phyloP scores from a whole-genome alignment of 2,797 vertebrate genomes.

The Molossus molossus region DNA sequence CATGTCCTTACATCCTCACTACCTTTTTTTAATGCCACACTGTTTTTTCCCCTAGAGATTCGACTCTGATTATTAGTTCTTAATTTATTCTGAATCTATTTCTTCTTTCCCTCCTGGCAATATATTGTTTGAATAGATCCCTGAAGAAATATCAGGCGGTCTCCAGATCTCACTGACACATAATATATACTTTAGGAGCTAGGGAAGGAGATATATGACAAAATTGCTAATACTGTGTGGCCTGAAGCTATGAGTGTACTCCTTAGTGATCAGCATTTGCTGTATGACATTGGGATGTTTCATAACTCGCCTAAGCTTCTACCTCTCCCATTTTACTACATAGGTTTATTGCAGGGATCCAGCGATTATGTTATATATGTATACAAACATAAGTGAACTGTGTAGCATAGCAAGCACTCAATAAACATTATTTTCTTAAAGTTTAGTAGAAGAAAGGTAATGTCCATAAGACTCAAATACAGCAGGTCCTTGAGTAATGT shows the following conservation, averaged over 20 bases:
- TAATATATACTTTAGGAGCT: not conserved
- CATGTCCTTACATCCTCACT: not conserved
- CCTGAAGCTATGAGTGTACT: not conserved
- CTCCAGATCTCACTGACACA: not conserved
- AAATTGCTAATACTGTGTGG: not conserved
- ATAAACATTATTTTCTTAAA: conserved; percentile 6
- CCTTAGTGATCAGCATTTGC: not conserved
- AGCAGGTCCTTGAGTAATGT: not conserved
- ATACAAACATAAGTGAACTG: not conserved
- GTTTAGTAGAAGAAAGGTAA: not conserved
- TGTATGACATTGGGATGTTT: not conserved
- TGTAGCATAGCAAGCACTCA: not conserved
- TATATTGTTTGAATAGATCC: not conserved
- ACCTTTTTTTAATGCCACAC: not conserved
- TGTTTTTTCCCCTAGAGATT: not conserved
- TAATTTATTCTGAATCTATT: conserved; percentile 11
- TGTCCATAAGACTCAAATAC: not conserved
- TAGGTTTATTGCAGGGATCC: not conserved
- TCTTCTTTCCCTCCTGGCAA: not conserved
- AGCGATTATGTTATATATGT: not conserved
- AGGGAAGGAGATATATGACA: not conserved
- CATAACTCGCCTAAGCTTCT: conserved; percentile 37
- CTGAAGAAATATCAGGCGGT: not conserved
- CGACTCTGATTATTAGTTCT: not conserved
- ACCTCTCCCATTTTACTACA: conserved; percentile 19